A percentile compares a stretch with the other conserved stretches of the same genome.
Evolutionary conservation across 2,797 vertebrate genomes (phyloP).

Genomic region (Anguilla marmorata): DNA sequence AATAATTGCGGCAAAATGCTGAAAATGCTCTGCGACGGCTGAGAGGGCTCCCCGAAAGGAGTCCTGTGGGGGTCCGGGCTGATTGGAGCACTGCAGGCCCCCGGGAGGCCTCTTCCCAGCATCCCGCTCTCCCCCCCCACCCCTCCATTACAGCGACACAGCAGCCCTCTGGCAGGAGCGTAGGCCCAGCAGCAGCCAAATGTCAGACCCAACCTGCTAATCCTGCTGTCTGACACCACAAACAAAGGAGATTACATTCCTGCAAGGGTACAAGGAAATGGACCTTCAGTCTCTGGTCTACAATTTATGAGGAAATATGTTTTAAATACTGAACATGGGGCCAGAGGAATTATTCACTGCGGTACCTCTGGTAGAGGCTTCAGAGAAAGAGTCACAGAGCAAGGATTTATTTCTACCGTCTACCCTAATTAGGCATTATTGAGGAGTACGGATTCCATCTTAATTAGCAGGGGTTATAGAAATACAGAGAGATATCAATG

Average conservation of each 20-base stretch:
- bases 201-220: conserved; percentile 71
- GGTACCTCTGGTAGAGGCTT: background rate
- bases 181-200: conserved; percentile 54
- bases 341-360: background rate
- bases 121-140: conserved; percentile 21
- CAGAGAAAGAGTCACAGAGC: background rate
- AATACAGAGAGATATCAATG: background rate
- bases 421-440: background rate
- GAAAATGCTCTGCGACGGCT: conserved; percentile 81
- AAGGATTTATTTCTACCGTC: background rate
- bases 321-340: background rate
- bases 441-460: background rate
- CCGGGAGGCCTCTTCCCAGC: conserved; percentile 31
- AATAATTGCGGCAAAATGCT: conserved; percentile 93
- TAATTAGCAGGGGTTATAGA: conserved; percentile 4
- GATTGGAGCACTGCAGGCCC: conserved; percentile 65
- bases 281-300: background rate
- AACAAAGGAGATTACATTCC: conserved; percentile 46
- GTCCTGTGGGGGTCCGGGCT: conserved; percentile 71
- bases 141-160: conserved; percentile 10
- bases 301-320: background rate
- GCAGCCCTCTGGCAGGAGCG: background rate
- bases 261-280: background rate
- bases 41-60: conserved; percentile 50
- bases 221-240: conserved; percentile 65